Conservation (phyloP, 2,113 vertebrate genomes). For the Campylomormyrus numenius region DNA sequence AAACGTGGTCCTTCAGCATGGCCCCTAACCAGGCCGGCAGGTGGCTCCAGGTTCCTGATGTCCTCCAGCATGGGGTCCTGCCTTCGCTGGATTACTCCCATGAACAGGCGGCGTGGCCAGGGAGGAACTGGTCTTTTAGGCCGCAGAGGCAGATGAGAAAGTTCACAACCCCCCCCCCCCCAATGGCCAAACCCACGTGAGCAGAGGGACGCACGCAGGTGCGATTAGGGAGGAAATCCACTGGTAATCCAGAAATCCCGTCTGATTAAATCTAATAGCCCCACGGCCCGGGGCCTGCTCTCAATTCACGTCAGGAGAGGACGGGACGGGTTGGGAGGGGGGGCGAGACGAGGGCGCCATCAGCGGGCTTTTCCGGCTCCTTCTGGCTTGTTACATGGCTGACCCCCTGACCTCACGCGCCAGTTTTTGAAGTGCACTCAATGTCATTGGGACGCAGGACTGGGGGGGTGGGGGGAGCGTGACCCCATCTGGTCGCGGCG, state of each 20-base stretch:
- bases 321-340: background rate
- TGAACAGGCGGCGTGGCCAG: background rate
- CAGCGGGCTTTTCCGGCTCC: background rate
- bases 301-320: background rate
- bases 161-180: background rate
- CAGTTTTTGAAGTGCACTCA: slow-evolving; percentile 18
- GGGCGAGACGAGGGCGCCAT: background rate
- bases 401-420: slow-evolving; percentile 4
- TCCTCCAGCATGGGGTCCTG: background rate
- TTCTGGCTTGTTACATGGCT: background rate
- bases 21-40: background rate
- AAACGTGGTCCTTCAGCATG: background rate
- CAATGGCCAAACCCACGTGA: background rate
- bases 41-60: background rate
- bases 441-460: slow-evolving; percentile 15
- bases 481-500: slow-evolving; percentile 66
- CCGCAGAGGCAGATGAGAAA: background rate
- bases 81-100: background rate
- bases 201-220: slow-evolving; percentile 23
- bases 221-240: slow-evolving; percentile 51
- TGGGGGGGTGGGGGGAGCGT: slow-evolving; percentile 48
- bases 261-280: slow-evolving; percentile 49
- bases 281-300: background rate
- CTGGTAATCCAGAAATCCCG: slow-evolving; percentile 48
- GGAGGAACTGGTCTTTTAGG: background rate